Conservation (phyloP, 2,888 invertebrate species). For the Hypsopygia costalis region DNA sequence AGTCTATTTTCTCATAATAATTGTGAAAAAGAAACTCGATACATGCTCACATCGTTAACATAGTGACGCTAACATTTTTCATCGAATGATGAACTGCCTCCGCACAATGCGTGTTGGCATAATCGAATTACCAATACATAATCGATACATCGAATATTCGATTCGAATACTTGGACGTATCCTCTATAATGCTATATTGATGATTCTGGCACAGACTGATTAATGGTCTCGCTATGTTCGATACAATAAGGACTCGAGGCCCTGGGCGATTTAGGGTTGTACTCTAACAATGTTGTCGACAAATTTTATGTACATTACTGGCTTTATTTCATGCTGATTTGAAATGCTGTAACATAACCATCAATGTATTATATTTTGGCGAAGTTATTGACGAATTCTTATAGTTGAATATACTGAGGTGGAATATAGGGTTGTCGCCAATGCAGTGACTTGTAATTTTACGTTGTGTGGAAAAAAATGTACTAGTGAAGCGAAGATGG, state of each 20-base stretch:
- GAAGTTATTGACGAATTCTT: neutral
- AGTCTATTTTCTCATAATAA: too few species aligned
- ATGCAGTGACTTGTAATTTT: slow-evolving; percentile 69
- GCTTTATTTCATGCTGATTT: slow-evolving; percentile 1
- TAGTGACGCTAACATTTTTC: slow-evolving; percentile 57
- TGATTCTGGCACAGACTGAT: slow-evolving; percentile 77
- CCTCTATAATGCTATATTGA: slow-evolving; percentile 75
- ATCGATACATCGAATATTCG: slow-evolving; percentile 68
- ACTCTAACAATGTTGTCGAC: slow-evolving; percentile 13
- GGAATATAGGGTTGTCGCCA: slow-evolving; percentile 73
- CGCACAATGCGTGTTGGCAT: slow-evolving; percentile 55
- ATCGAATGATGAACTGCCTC: slow-evolving; percentile 61
- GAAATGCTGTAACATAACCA: neutral
- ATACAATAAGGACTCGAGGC: slow-evolving; percentile 61
- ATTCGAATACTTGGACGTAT: slow-evolving; percentile 75
- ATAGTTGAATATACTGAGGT: slow-evolving; percentile 26
- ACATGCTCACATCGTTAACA: slow-evolving; percentile 20
- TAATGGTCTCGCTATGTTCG: slow-evolving; percentile 67
- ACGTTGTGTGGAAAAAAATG: slow-evolving; percentile 46
- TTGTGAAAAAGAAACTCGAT: too few species aligned
- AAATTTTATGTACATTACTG: slow-evolving; percentile 31
- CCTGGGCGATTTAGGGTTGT: slow-evolving; percentile 41
- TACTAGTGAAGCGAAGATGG: slow-evolving; percentile 29
- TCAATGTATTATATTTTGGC: slow-evolving; percentile 25
- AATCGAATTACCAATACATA: slow-evolving; percentile 74